Conservation (phyloP, 1,140 invertebrate species). For the Meloidogyne floridensis region DNA sequence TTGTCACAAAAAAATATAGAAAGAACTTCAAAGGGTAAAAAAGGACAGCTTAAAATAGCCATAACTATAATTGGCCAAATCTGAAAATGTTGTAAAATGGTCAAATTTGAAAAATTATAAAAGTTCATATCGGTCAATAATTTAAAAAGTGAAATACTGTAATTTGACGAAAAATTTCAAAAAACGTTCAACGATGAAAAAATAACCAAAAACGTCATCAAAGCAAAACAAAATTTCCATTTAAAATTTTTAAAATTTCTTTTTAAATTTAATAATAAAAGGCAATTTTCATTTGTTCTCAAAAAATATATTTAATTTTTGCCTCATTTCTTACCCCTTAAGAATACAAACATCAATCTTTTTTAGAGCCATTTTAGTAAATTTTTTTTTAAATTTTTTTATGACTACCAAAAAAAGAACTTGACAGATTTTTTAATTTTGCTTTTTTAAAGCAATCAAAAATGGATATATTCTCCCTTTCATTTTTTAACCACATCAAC, state of each 20-base stretch:
- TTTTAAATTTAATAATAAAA: background rate
- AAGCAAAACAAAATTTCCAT: too few species aligned
- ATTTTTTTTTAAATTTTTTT: background rate
- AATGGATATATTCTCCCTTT: background rate
- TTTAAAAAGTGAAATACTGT: background rate
- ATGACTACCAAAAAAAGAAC: background rate
- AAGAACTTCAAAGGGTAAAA: background rate
- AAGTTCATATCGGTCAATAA: background rate
- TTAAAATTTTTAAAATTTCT: background rate
- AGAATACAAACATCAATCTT: background rate
- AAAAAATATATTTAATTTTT: background rate
- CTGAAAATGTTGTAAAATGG: background rate
- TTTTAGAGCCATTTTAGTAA: background rate
- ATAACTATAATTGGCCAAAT: background rate
- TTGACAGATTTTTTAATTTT: slow-evolving; percentile 8
- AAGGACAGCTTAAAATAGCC: background rate
- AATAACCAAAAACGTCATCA: too few species aligned
- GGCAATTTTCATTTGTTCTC: background rate
- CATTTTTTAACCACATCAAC: background rate
- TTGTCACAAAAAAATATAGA: background rate
- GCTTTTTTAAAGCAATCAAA: slow-evolving; percentile 6
- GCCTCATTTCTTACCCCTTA: background rate
- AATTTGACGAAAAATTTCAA: background rate
- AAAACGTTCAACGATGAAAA: background rate
- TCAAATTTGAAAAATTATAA: background rate